Evolutionary conservation across 37 sponge, comb jelly and placozoan species (phyloP), one percentile per base, ranked within the genome.

Genomic region (Amphimedon queenslandica): DNA sequence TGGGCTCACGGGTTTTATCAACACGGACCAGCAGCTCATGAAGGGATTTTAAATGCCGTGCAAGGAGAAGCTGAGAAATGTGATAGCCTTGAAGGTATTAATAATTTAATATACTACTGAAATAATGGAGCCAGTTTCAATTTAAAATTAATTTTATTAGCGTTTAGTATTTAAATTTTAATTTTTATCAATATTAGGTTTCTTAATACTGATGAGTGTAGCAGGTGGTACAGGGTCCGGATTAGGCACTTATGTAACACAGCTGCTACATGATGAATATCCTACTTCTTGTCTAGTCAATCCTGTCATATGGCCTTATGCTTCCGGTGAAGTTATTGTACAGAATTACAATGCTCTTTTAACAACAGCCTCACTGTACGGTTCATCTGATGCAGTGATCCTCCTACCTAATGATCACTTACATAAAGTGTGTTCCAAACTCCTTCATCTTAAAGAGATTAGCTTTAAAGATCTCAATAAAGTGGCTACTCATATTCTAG

Each of bases 221-320:
- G 95, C 95, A 5, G 95, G 95, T n/a, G 95, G 95, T 0, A 94
- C 95, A 0, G 95, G 95, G 16, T 94, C 95, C 8, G 95, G 95
- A 25, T 71, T 94, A 13, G 95, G 95, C 8, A 73, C 92, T 1
- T 60, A 64, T 23, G 58, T 87, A 28, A 84, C 91, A 20, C 88
- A 87, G 74, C 32, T 21, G 13, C 40, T 94, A 25, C 30, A 70
- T 28, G 92, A 90, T 27, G 65, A 71, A 16, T 94, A 81, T 47
- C 82, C 88, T 18, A 37, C 63, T 25, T 33, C 32, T 10, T 34
- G 57, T 37, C n/a, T 87, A 6, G 28, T 84, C 37, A 87, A 83
- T 58, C 82, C 78, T 47, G 69, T 87, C 3, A 78, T 87, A 2
- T 90, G 92, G 92, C 95, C 95, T 4, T 90, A 94, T 32, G 41